Conservation (phyloP, 1,140 invertebrate species). For the Drosophila tristis region DNA sequence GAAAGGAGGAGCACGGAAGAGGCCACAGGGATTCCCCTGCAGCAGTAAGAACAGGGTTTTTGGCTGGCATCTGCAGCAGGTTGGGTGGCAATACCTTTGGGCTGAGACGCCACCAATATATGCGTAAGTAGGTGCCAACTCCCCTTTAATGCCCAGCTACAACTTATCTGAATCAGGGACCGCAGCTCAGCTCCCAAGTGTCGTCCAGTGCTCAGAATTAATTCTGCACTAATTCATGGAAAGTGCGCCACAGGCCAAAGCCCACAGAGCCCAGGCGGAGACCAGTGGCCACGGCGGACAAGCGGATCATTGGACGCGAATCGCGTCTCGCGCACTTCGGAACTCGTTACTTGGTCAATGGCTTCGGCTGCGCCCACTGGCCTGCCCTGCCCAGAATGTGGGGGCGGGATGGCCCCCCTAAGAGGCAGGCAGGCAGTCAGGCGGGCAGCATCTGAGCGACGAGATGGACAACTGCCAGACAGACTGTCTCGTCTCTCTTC, state of each 20-base stretch:
- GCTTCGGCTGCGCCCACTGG: constrained; percentile 22
- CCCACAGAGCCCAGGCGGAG: too few species aligned
- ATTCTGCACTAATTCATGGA: too few species aligned
- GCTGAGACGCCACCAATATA: background rate
- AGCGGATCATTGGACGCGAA: constrained; percentile 24
- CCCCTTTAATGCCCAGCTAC: too few species aligned
- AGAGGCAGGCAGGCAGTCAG: background rate
- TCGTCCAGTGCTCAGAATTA: too few species aligned
- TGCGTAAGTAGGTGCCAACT: too few species aligned
- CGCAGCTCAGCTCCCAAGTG: too few species aligned
- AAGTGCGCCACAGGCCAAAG: too few species aligned
- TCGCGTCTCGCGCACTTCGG: constrained; percentile 31
- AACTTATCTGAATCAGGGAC: too few species aligned
- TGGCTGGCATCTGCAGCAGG: too few species aligned
- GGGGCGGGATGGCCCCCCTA: constrained; percentile 26
- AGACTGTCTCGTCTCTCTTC: constrained; percentile 8
- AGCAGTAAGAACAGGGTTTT: background rate
- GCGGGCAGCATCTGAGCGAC: constrained; percentile 4
- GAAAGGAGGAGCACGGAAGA: constrained; percentile 1
- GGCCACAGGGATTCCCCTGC: background rate
- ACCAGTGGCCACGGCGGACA: too few species aligned
- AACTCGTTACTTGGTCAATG: constrained; percentile 77
- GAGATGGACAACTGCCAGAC: constrained; percentile 11
- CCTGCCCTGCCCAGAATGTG: constrained; percentile 43
- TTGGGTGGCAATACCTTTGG: background rate